Base-by-base conservation (phyloP, 2,888 invertebrate species). In the Gymnosoma rotundatum region DNA sequence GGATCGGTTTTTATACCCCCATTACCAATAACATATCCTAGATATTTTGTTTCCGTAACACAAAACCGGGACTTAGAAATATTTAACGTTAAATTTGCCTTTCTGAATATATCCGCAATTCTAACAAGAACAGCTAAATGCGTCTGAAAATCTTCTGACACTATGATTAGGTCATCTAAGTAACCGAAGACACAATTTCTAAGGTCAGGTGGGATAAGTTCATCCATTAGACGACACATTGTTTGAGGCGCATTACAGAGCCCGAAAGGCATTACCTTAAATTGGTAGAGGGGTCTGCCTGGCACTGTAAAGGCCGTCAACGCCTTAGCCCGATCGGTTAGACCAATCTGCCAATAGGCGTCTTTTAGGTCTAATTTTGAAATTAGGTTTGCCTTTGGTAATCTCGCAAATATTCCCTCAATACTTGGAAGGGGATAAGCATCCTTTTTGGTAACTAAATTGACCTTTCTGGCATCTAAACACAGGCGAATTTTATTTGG, bases 181-280 rank as follows among this genome's bases (percentile, higher is more conserved):
- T 58, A 58, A 8, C 58, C 58, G 16, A 58, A 58, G 25, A 25
- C 25, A 32, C 25, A 32, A 32, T 10, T 38, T 38, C 12, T 38
- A 8, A 38, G 58, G 8, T 58, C 58, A 20, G 58, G 32, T 12
- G 83, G 78, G 45, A 86, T 75, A 21, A 85, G 50, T 50, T 74
- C 50, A 48, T 86, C 86, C 45, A 84, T 85, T 6, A 86, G 63
- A 5, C 79, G 61, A 32, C 75, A 84, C 73, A 82, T 75, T 6
- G 73, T 73, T 45, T 76, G 80, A 0, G 80, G 50, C 5, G 78
- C 86, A 25, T 83, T 79, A 58, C 83, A 82, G 1, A 82, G 60
- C 10, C 81, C 83, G 54, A 86, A 84, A n/a, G 78, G 69, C 75
- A 81, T 83, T 0, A 81, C 81, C 9, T 21, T 58, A 61, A 78